These are phyloP conservation scores for Polymixis flavicincta DNA, from an alignment of 2,888 invertebrate species.

Conservation along the genomic window DNA sequence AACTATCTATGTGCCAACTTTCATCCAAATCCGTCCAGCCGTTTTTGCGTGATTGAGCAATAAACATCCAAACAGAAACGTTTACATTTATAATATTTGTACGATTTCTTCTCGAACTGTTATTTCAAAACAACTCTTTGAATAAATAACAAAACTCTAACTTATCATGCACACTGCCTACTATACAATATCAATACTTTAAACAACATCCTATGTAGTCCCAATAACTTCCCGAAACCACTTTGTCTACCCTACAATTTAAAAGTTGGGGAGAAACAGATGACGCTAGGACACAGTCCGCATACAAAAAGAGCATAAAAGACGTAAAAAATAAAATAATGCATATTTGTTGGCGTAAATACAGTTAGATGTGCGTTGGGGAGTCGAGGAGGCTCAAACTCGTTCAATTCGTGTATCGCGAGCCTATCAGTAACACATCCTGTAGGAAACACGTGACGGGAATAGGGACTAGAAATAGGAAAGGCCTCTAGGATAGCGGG, in stretches of 20 bases:
- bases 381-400: conserved; percentile 73
- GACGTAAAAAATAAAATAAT: conserved; percentile 79
- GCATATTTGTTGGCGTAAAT: conserved; percentile 82
- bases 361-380: conserved; percentile 76
- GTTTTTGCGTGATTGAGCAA: too few species aligned
- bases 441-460: conserved; percentile 86
- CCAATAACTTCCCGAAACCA: conserved; percentile 69
- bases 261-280: conserved; percentile 86
- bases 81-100: too few species aligned
- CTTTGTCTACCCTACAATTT: conserved; percentile 80
- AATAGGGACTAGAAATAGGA: conserved; percentile 69
- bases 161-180: conserved; percentile 34
- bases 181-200: conserved; percentile 60
- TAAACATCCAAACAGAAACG: too few species aligned
- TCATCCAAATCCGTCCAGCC: too few species aligned
- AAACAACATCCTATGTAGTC: conserved; percentile 66
- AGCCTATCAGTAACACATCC: conserved; percentile 84
- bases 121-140: not conserved
- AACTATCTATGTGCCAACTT: too few species aligned
- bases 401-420: conserved; percentile 76
- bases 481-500: conserved; percentile 59
- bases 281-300: conserved; percentile 82
- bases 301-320: conserved; percentile 83
- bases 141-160: conserved; percentile 37
- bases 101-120: not conserved